A percentile compares a stretch with the other conserved stretches of the same genome.
These are phyloP conservation scores for Haliclona indistincta DNA, from an alignment of 37 sponge, comb jelly and placozoan species.

Conservation along the genomic window DNA sequence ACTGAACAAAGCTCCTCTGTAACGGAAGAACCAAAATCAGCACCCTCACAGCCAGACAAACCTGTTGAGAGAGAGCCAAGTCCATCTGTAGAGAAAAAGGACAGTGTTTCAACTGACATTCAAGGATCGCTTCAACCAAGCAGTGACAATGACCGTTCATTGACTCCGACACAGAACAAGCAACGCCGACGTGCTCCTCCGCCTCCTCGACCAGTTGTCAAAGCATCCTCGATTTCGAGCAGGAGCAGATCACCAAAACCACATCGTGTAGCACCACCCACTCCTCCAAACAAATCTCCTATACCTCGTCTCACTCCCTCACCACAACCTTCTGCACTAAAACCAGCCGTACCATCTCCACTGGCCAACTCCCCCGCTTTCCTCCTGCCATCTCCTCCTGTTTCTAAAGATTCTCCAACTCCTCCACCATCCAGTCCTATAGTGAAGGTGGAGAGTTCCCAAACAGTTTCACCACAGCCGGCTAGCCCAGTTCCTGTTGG, in stretches of 20 bases:
- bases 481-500: neutral
- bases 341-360: neutral
- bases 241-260: neutral
- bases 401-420: too few species aligned
- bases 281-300: too few species aligned
- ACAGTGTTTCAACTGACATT: neutral
- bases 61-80: neutral
- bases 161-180: neutral
- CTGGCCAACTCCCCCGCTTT: neutral
- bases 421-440: neutral
- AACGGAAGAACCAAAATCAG: neutral
- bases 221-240: neutral
- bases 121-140: neutral
- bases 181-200: constrained; percentile 36
- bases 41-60: neutral
- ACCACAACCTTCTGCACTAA: neutral
- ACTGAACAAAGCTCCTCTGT: neutral
- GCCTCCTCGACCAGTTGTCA: constrained; percentile 13
- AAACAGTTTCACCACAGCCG: neutral
- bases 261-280: neutral
- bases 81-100: neutral
- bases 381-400: too few species aligned
- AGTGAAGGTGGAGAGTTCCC: neutral
- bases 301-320: neutral
- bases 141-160: neutral